Evolutionary conservation across 2,113 vertebrate species (phyloP).

Genomic region (Triplophysa tibetana): DNA sequence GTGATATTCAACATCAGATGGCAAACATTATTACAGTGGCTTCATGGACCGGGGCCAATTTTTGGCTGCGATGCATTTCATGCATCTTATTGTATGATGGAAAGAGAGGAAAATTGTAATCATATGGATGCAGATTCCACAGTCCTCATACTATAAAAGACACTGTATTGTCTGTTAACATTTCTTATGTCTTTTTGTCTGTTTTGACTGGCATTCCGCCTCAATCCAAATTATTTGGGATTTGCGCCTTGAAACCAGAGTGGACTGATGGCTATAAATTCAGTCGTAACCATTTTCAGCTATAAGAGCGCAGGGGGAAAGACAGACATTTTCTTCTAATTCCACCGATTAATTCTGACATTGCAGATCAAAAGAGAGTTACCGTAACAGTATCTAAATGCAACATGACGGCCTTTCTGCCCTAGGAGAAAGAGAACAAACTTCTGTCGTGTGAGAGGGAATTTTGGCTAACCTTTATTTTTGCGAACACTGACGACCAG

Average conservation of each 20-base stretch:
- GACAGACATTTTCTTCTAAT: conserved; percentile 49
- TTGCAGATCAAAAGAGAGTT: conserved; percentile 55
- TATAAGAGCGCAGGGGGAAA: conserved; percentile 41
- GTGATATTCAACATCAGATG: conserved; percentile 68
- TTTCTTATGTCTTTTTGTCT: conserved; percentile 48
- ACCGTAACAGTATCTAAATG: conserved; percentile 52
- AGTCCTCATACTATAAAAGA: conserved; percentile 57
- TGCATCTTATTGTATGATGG: conserved; percentile 71
- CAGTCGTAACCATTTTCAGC: conserved; percentile 52
- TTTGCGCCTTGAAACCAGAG: conserved; percentile 61
- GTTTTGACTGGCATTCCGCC: conserved; percentile 61
- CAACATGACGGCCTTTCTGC: conserved; percentile 27
- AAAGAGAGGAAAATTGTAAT: conserved; percentile 72
- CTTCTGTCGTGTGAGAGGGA: conserved; percentile 35
- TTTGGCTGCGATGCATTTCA: conserved; percentile 58
- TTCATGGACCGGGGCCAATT: conserved; percentile 62
- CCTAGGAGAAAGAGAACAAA: conserved; percentile 26
- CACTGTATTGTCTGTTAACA: conserved; percentile 64
- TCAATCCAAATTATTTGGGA: conserved; percentile 61
- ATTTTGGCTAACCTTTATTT: conserved; percentile 58
- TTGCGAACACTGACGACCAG: conserved; percentile 59
- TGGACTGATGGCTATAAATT: conserved; percentile 58
- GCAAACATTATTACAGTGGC: conserved; percentile 70
- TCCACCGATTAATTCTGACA: conserved; percentile 58
- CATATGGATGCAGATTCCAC: conserved; percentile 71